Percentiles rank a stretch among this genome's conserved stretches.
Evolutionary conservation across 1,140 invertebrate genomes (phyloP).

Genomic region (Cherax quadricarinatus): DNA sequence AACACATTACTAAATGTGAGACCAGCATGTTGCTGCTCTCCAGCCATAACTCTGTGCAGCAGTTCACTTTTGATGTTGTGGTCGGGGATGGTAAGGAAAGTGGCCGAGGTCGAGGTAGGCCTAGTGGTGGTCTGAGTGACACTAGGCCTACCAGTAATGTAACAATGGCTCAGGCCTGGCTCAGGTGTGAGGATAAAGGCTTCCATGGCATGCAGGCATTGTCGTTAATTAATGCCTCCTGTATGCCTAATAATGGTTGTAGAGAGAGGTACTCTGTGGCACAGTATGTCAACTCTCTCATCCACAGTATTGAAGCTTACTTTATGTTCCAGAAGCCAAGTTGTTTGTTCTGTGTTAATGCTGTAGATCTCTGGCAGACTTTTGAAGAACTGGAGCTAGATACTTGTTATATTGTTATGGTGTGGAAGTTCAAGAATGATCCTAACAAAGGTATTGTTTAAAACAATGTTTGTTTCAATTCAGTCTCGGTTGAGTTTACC

Average conservation of each 20-base stretch:
- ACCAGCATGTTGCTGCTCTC: constrained; percentile 19
- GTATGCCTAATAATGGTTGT: constrained; percentile 21
- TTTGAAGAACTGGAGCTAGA: neutral
- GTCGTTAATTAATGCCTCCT: neutral
- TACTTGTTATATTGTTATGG: constrained; percentile 44
- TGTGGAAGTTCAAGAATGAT: constrained; percentile 15
- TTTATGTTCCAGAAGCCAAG: constrained; percentile 44
- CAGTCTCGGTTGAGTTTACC: neutral
- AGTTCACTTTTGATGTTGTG: constrained; percentile 37
- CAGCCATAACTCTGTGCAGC: neutral
- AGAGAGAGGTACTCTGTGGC: constrained; percentile 4
- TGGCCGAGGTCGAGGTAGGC: neutral
- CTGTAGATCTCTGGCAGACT: constrained; percentile 18
- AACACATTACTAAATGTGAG: constrained; percentile 19
- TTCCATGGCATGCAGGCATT: constrained; percentile 28
- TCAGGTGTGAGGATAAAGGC: neutral
- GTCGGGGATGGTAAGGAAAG: neutral
- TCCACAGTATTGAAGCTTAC: constrained; percentile 35
- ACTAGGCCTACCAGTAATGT: neutral
- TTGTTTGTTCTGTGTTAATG: neutral
- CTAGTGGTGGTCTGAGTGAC: no score
- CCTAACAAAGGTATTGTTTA: neutral
- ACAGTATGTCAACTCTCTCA: constrained; percentile 33
- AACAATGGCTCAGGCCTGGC: neutral
- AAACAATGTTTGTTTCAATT: neutral